Evolutionary conservation across 2,797 vertebrate species (phyloP), one percentile per base, ranked within the genome.

Genomic region (Tapirus indicus): DNA sequence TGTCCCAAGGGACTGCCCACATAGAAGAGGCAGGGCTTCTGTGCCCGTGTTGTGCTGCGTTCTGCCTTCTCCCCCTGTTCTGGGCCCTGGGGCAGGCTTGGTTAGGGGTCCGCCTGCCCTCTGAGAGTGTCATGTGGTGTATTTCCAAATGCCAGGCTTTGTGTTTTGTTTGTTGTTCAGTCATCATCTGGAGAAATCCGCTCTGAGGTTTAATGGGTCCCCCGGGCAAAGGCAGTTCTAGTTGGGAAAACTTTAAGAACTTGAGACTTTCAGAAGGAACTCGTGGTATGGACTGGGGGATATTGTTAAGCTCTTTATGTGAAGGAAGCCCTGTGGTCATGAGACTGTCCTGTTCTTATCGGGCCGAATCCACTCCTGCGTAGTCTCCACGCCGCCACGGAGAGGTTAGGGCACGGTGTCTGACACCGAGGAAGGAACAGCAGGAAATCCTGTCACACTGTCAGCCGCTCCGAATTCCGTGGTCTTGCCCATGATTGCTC

Each of bases 211-310:
- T 98, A 97, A 75, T 88, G 86, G 96, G 97, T 98, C 88, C 96
- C 72, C 17, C 86, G 92, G 94, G 95, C 52, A 95, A 98, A 97
- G 83, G 75, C 64, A 92, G 79, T 62, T 91, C 78, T 68, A 86
- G 75, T 7, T 71, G 92, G 94, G 96, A 97, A 98, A 97, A 94
- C 92, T 95, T 96, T 97, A 98, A 97, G 97, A 98, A 89, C 96
- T 97, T 98, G 98, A 98, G 96, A 90, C 74, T 98, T 98, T 97
- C 77, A 86, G 95, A 95, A 94, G 92, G 95, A 98, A 95, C 91
- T 72, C 85, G 54, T 98, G 97, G 96, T 98, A 90, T 97, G 82
- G 96, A 97, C 89, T 44, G 94, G 41, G 41, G 41, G 92, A 41
- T 97, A 96, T 78, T 96, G 95, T 96, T 98, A 97, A 93, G 97